Conservation (phyloP, 2,888 invertebrate genomes). For the Fragum fragum region DNA sequence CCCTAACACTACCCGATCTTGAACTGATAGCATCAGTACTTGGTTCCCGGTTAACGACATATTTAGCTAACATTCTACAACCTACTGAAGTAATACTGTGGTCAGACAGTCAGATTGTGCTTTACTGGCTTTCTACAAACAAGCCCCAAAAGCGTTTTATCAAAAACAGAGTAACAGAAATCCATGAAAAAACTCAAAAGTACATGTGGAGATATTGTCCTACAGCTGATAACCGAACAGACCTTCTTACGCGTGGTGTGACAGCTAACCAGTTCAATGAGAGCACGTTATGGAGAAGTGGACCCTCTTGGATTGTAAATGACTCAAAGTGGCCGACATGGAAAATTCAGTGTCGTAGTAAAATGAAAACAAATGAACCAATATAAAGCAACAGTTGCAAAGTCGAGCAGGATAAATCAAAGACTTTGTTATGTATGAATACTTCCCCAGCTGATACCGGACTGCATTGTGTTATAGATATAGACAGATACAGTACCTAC, state of each 20-base stretch:
- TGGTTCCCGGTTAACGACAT: slow-evolving; percentile 40
- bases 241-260: slow-evolving; percentile 45
- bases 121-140: slow-evolving; percentile 36
- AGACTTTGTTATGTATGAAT: background rate
- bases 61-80: slow-evolving; percentile 20
- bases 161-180: slow-evolving; percentile 34
- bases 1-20: slow-evolving; percentile 41
- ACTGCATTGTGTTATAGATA: slow-evolving; percentile 1
- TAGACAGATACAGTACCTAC: slow-evolving; percentile 23
- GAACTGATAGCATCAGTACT: slow-evolving; percentile 54
- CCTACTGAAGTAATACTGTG: slow-evolving; percentile 15
- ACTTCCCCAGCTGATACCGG: background rate
- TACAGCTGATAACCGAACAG: slow-evolving; percentile 42
- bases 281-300: slow-evolving; percentile 21
- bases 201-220: slow-evolving; percentile 43
- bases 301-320: slow-evolving; percentile 16
- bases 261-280: slow-evolving; percentile 24
- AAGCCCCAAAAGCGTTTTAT: slow-evolving; percentile 43
- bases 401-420: background rate
- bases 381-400: background rate
- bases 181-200: slow-evolving; percentile 9
- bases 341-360: too few species aligned
- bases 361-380: background rate
- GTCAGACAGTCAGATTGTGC: slow-evolving; percentile 46
- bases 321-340: slow-evolving; percentile 10